Base-by-base conservation (phyloP, 2,888 invertebrate species). In the Alviniconcha strummeri region DNA sequence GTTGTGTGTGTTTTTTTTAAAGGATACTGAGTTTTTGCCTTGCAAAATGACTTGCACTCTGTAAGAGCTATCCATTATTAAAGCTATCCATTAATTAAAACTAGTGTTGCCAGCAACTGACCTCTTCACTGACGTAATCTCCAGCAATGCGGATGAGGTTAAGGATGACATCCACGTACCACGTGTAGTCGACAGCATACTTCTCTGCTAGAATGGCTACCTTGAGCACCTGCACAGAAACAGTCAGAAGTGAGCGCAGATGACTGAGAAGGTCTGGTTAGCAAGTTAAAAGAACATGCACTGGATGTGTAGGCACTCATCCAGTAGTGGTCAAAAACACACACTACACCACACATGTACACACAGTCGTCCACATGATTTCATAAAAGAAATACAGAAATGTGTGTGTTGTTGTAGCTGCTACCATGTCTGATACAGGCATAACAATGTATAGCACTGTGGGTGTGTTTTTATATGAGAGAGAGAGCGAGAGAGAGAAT, bases 71-170 rank as follows among this genome's bases (percentile, higher is more conserved):
- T 36, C 36, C 36, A 36, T 36, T 36, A 36, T 36, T 36, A 36
- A 36, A 36, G 36, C 36, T 36, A 36, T 36, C 36, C 36, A 36
- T 36, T 36, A 36, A 36, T 36, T 36, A 36, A 36, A 36, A 36
- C 36, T 36, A 36, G 36, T 36, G 36, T 36, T 36, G 36, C 36
- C 36, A 36, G 36, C 36, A 36, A 86, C 90, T 87, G 69, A 99
- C 99, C 95, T 99, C 99, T 94, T 99, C 99, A 85, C 98, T 98
- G 56, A 99, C 99, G 95, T 99, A 99, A 94, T 99, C 99, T 85
- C 99, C 99, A 90, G 99, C 99, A 94, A 99, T 98, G 94, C 99
- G 96, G 91, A 99, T 99, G 87, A 99, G 95, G 95, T 99, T 99
- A 86, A 99, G 95, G 91, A 99, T 99, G 17, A 99, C 99, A 95